These are phyloP conservation scores for Caenorhabditis macrosperma DNA, from an alignment of 2,888 invertebrate species.

Conservation along the genomic window DNA sequence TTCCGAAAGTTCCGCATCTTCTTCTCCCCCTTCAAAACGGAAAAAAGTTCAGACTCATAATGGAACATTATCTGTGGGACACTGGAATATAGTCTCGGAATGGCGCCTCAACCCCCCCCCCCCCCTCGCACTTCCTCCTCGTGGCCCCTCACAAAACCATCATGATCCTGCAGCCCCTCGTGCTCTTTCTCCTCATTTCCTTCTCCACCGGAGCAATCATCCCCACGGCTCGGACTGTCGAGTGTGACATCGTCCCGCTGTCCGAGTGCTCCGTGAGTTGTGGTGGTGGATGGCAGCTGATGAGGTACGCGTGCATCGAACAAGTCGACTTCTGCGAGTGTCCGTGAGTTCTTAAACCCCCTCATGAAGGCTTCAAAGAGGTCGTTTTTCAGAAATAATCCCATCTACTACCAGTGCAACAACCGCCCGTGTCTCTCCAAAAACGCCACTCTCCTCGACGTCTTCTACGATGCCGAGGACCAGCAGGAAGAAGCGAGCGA, in stretches of 20 bases:
- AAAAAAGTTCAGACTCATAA: too few species aligned
- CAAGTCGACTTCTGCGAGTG: constrained; percentile 8
- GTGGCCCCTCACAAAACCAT: constrained; percentile 55
- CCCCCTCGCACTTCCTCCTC: too few species aligned
- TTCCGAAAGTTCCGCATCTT: too few species aligned
- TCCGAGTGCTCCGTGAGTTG: constrained; percentile 29
- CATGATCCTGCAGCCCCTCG: too few species aligned
- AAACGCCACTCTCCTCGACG: constrained; percentile 46
- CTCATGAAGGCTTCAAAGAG: not conserved
- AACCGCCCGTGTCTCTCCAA: constrained; percentile 46
- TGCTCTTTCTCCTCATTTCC: constrained; percentile 19
- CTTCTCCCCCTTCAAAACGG: too few species aligned
- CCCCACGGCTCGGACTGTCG: constrained; percentile 1
- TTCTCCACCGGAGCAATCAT: not conserved
- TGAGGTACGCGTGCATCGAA: constrained; percentile 26
- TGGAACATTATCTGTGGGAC: too few species aligned
- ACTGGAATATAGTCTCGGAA: too few species aligned
- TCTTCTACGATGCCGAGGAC: constrained; percentile 39
- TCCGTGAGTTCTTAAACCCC: constrained; percentile 24
- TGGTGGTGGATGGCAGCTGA: constrained; percentile 31
- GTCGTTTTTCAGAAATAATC: constrained; percentile 19
- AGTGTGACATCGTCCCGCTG: constrained; percentile 35
- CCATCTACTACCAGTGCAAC: constrained; percentile 51
- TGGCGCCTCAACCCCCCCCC: too few species aligned
- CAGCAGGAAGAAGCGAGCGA: constrained; percentile 20